Percentiles rank a stretch among this genome's conserved stretches.
phyloP scores from a whole-genome alignment of 2,113 vertebrate species.

The Archocentrus centrarchus region DNA sequence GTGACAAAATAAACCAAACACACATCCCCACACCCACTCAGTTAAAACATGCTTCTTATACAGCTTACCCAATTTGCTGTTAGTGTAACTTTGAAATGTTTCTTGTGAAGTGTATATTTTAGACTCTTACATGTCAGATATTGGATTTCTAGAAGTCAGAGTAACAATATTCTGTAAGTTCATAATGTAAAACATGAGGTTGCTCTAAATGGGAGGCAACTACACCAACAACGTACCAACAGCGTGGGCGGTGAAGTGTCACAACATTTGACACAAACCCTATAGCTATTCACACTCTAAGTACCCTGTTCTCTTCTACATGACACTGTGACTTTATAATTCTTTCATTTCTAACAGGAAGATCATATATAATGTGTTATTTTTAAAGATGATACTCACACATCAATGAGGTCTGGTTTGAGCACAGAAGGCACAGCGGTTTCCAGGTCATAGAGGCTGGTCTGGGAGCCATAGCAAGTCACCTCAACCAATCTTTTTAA shows the following conservation, averaged over 20 bases:
- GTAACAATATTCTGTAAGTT: not conserved
- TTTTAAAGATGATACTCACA: slow-evolving; percentile 86
- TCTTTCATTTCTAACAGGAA: not conserved
- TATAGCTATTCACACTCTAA: not conserved
- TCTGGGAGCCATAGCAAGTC: slow-evolving; percentile 94
- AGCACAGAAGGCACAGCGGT: slow-evolving; percentile 96
- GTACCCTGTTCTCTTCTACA: not conserved
- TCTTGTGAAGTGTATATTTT: not conserved
- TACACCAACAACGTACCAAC: not conserved
- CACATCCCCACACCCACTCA: not conserved
- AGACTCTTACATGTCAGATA: not conserved
- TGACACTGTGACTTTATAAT: not conserved
- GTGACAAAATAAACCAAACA: slow-evolving; percentile 32
- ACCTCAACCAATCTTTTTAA: slow-evolving; percentile 90
- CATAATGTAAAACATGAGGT: not conserved
- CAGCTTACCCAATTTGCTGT: not conserved
- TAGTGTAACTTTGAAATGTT: not conserved
- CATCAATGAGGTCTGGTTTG: slow-evolving; percentile 97
- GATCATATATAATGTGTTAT: not conserved
- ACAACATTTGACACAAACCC: not conserved
- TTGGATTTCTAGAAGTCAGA: not conserved
- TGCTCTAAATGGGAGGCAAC: not conserved
- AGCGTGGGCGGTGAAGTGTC: not conserved
- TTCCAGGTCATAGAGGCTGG: slow-evolving; percentile 96
- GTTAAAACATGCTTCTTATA: not conserved